Percentiles rank a stretch among this genome's conserved stretches.
phyloP scores from a whole-genome alignment of 2,113 vertebrate species.

The Cygnus atratus region DNA sequence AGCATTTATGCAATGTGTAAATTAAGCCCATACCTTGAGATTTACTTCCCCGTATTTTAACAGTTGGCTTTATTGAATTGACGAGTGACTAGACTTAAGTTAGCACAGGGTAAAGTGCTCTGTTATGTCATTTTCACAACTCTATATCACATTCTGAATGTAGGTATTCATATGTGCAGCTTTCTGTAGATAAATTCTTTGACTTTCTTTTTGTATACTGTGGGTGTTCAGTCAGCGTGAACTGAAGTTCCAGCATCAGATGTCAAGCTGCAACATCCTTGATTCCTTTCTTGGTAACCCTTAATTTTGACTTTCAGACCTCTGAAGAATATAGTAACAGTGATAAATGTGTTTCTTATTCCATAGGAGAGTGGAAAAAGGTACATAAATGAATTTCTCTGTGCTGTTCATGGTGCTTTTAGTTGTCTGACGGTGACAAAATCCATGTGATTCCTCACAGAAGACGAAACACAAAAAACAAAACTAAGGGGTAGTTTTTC shows the following conservation, averaged over 20 bases:
- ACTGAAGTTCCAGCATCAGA: neutral
- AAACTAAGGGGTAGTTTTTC: neutral
- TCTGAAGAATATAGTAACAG: neutral
- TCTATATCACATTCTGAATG: neutral
- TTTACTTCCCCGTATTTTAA: neutral
- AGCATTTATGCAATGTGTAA: neutral
- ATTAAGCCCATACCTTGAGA: neutral
- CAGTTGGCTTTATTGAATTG: neutral
- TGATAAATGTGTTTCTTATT: neutral
- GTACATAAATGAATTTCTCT: neutral
- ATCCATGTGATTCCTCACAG: neutral
- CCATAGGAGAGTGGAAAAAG: neutral
- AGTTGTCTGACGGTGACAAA: neutral
- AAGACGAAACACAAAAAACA: neutral
- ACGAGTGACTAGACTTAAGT: fast-evolving
- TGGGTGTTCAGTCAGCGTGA: neutral
- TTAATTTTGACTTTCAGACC: neutral
- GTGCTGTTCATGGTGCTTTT: neutral
- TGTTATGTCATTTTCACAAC: neutral
- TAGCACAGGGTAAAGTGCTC: neutral
- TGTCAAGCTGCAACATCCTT: neutral
- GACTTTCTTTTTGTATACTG: neutral
- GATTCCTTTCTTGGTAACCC: neutral
- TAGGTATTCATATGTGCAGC: neutral
- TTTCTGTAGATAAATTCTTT: neutral